These are phyloP conservation scores for Syrista parreyssii DNA, from an alignment of 2,888 invertebrate genomes.

Conservation along the genomic window DNA sequence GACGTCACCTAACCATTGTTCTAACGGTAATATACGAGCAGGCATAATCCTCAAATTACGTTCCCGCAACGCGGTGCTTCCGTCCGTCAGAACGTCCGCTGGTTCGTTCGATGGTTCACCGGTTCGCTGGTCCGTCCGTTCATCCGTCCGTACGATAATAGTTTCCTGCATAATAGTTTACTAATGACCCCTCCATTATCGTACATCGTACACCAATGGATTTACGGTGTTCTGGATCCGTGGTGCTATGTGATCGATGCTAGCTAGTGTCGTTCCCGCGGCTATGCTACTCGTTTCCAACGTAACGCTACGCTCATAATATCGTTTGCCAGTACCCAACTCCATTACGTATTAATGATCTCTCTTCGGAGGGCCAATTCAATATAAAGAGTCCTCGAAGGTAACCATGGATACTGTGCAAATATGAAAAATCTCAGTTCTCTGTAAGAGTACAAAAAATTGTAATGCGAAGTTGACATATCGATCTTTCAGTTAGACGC, in stretches of 20 bases:
- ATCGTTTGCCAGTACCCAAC: background rate
- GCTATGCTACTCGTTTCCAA: background rate
- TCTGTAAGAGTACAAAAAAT: background rate
- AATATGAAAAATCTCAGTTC: background rate
- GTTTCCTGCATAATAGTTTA: conserved; percentile 51
- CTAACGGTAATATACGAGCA: conserved; percentile 51
- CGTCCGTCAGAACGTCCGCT: conserved; percentile 28
- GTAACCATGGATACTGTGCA: background rate
- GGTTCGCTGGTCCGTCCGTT: conserved; percentile 16
- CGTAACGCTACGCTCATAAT: background rate
- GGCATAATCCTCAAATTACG: conserved; percentile 58
- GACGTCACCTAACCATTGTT: conserved; percentile 51
- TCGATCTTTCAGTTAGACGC: background rate
- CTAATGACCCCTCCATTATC: conserved; percentile 40
- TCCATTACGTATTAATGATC: background rate
- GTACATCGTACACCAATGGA: conserved; percentile 12
- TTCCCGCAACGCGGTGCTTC: conserved; percentile 44
- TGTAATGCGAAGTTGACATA: background rate
- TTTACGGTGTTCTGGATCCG: conserved; percentile 7
- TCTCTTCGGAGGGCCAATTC: background rate
- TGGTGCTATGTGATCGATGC: background rate
- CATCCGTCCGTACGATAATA: conserved; percentile 36
- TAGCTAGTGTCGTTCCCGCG: background rate
- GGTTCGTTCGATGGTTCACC: conserved; percentile 30
- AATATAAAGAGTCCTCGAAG: background rate